phyloP scores from a whole-genome alignment of 37 sponge, comb jelly and placozoan genomes.

The Theonella swinhoei region DNA sequence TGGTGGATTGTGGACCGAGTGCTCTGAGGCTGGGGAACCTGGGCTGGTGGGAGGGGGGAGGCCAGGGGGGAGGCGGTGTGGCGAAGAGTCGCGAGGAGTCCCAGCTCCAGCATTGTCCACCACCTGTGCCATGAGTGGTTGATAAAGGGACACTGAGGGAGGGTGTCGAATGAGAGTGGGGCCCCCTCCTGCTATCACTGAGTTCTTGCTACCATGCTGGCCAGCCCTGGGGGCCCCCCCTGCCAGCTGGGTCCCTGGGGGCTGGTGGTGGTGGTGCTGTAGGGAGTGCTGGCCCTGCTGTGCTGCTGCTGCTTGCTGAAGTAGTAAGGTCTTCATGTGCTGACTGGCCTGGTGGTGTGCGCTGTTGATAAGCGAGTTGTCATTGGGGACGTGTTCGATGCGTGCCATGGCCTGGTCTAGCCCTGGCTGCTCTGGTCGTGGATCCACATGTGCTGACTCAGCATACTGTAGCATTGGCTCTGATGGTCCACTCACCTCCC shows the following conservation, averaged over 20 bases:
- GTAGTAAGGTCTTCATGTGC: neutral
- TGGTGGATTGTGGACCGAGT: slow-evolving; percentile 13
- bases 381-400: slow-evolving; percentile 34
- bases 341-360: neutral
- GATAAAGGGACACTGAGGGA: neutral
- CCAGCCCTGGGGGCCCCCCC: neutral
- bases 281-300: neutral
- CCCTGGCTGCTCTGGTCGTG: neutral
- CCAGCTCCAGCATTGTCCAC: neutral
- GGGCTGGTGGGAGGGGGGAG: slow-evolving; percentile 39
- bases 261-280: neutral
- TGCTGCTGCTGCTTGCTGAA: neutral
- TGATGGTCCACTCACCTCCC: neutral
- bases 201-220: slow-evolving; percentile 3
- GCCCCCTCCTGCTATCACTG: slow-evolving; percentile 30
- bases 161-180: neutral
- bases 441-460: slow-evolving; percentile 10
- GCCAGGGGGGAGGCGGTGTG: neutral
- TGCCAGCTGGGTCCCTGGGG: too few species aligned
- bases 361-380: neutral
- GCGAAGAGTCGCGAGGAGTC: slow-evolving; percentile 5
- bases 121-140: neutral
- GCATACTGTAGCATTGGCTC: neutral
- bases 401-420: neutral
- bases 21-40: slow-evolving; percentile 22